Evolutionary conservation across 2,113 vertebrate species (phyloP).

Genomic region (Verasper variegatus): DNA sequence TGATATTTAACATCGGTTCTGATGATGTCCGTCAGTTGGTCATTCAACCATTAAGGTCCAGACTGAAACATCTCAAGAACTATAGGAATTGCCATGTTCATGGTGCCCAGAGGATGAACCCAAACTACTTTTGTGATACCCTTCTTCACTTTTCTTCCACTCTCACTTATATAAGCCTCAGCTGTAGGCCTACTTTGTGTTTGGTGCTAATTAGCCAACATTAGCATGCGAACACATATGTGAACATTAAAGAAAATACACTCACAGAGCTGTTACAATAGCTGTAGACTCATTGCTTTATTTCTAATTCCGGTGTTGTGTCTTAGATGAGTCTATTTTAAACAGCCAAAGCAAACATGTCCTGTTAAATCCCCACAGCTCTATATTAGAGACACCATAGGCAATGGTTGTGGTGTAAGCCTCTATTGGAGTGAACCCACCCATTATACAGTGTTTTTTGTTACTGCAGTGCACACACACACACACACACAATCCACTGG

Average conservation of each 20-base stretch:
- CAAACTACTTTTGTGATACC: neutral
- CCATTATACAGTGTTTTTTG: conserved; percentile 51
- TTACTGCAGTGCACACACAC: conserved; percentile 21
- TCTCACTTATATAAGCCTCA: neutral
- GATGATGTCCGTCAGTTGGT: no score
- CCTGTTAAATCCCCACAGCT: conserved; percentile 31
- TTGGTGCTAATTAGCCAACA: neutral
- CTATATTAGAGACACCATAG: conserved; percentile 32
- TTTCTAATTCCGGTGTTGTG: neutral
- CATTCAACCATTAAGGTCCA: no score
- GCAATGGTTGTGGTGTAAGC: conserved; percentile 28
- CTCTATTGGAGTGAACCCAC: conserved; percentile 50
- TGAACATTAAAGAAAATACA: neutral
- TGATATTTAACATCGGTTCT: no score
- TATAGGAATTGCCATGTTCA: neutral
- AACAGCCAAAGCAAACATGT: neutral
- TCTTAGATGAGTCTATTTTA: conserved; percentile 12
- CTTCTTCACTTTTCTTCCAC: neutral
- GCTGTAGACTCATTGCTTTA: neutral
- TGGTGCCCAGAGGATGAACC: neutral
- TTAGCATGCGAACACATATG: no score
- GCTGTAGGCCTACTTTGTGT: neutral
- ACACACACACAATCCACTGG: conserved; percentile 49
- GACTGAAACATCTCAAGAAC: neutral
- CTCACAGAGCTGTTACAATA: neutral